A percentile compares a stretch with the other conserved stretches of the same genome.
phyloP scores from a whole-genome alignment of 64 coral and sea anemone genomes.

The Trachythela sp. region DNA sequence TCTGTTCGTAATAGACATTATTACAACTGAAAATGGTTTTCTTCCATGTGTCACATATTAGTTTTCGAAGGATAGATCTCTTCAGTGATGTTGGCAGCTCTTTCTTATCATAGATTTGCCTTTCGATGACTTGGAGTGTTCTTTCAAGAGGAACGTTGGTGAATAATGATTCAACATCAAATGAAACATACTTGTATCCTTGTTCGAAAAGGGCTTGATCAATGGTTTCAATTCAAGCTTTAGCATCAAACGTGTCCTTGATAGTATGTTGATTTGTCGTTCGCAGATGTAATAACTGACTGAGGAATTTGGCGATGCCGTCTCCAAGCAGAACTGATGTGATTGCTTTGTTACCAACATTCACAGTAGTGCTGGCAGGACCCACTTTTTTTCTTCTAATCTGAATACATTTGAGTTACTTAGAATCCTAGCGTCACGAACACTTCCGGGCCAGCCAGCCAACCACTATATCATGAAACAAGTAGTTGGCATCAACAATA shows the following conservation, averaged over 20 bases:
- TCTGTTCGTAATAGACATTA: background rate
- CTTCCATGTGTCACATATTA: background rate
- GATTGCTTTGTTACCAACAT: background rate
- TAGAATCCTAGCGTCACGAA: background rate
- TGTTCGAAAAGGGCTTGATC: background rate
- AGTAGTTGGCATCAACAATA: background rate
- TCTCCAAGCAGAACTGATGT: background rate
- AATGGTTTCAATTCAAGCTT: no score
- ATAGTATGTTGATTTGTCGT: no score
- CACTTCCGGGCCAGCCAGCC: slow-evolving; percentile 14
- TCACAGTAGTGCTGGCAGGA: background rate
- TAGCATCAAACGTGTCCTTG: no score
- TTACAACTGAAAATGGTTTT: background rate
- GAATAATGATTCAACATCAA: background rate
- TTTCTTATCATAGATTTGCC: background rate
- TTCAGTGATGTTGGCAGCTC: background rate
- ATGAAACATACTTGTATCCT: background rate
- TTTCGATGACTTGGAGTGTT: background rate
- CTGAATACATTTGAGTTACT: background rate
- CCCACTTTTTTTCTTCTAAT: background rate
- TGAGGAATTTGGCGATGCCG: no score
- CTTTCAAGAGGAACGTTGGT: background rate
- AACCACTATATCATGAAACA: background rate
- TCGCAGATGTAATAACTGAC: no score
- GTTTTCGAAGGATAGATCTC: background rate